Percentiles rank a stretch among this genome's conserved stretches.
Conservation (phyloP, 2,888 invertebrate species). For the Lasius platythorax region DNA sequence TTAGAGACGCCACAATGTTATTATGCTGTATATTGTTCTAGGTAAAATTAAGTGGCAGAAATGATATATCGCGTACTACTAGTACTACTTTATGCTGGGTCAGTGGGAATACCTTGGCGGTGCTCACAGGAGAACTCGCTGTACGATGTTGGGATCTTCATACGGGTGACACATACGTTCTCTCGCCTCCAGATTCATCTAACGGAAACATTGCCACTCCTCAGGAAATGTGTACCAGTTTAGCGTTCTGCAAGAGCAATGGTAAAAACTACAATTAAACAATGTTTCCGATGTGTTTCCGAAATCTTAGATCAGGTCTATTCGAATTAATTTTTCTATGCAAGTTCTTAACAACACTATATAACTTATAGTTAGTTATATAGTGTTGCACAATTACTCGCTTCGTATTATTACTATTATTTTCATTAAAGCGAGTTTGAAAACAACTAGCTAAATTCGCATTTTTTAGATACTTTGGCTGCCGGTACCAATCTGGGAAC, state of each 20-base stretch:
- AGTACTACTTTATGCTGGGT: conserved; percentile 91
- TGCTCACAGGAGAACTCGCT: conserved; percentile 92
- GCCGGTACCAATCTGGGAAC: conserved; percentile 96
- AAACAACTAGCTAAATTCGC: neutral
- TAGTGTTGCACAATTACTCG: neutral
- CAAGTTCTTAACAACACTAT: neutral
- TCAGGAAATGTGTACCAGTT: conserved; percentile 83
- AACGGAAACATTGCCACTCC: conserved; percentile 81
- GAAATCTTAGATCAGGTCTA: neutral
- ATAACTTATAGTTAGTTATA: neutral
- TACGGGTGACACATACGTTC: conserved; percentile 95
- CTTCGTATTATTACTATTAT: neutral
- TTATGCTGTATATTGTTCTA: conserved; percentile 74
- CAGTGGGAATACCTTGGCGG: conserved; percentile 90
- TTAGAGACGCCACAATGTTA: too few species aligned
- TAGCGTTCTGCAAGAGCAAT: conserved; percentile 83
- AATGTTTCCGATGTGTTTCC: neutral
- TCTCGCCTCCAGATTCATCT: conserved; percentile 79
- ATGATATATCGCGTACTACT: conserved; percentile 87
- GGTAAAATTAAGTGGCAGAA: conserved; percentile 93
- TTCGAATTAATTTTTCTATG: neutral
- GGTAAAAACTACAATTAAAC: conserved; percentile 69
- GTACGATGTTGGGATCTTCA: conserved; percentile 98
- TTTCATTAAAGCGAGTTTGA: neutral
- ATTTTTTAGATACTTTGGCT: conserved; percentile 90